A percentile compares a stretch with the other conserved stretches of the same genome.
phyloP scores from a whole-genome alignment of 2,113 vertebrate species.

The Dipodomys spectabilis region DNA sequence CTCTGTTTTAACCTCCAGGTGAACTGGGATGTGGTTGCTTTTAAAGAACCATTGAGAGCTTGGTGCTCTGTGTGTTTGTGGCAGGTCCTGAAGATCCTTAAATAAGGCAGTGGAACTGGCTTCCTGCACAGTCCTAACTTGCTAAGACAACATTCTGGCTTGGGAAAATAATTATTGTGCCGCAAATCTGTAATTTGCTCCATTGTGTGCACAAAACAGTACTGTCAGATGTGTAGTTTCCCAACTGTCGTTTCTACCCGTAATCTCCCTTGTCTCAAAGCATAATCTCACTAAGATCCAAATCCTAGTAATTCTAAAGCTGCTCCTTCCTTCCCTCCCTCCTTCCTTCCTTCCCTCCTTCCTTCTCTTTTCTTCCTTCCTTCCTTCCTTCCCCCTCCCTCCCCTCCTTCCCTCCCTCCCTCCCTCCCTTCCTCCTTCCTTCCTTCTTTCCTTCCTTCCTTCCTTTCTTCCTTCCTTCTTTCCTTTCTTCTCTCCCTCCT shows the following conservation, averaged over 20 bases:
- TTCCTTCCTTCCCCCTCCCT: too few relatives aligned
- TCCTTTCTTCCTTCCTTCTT: too few relatives aligned
- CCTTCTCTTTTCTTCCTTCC: too few relatives aligned
- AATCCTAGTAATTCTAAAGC: background rate
- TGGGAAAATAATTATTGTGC: background rate
- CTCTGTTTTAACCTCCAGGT: conserved; percentile 15
- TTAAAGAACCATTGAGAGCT: background rate
- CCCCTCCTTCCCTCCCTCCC: too few relatives aligned
- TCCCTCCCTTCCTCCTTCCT: too few relatives aligned
- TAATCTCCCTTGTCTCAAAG: background rate
- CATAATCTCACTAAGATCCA: too few relatives aligned
- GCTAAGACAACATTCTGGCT: background rate
- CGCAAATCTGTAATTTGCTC: background rate
- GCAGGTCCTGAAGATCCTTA: background rate
- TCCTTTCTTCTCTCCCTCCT: too few relatives aligned
- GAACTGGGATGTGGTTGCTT: background rate
- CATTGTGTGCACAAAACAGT: background rate
- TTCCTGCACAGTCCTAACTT: background rate
- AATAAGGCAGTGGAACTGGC: background rate
- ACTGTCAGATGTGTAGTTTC: background rate
- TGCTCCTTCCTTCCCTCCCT: too few relatives aligned
- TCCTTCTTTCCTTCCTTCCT: too few relatives aligned
- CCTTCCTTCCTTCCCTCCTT: too few relatives aligned
- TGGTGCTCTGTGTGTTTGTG: background rate
- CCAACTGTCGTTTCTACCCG: background rate